Evolutionary conservation across 2,113 vertebrate species (phyloP).

Genomic region (Calypte anna): DNA sequence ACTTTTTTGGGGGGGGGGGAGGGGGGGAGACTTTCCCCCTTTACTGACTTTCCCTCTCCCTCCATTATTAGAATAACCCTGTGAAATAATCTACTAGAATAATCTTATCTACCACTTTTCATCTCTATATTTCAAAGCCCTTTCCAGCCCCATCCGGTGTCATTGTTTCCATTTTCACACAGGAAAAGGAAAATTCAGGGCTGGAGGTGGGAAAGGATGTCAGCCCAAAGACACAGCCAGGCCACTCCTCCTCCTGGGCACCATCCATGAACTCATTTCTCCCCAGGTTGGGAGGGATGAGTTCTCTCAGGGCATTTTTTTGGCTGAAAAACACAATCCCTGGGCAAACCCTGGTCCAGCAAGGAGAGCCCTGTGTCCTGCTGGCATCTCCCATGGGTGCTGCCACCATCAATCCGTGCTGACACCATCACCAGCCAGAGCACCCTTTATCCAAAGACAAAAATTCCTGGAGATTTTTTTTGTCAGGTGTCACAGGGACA

Average conservation of each 20-base stretch:
- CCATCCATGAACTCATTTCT: background rate
- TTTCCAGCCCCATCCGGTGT: background rate
- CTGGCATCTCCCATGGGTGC: background rate
- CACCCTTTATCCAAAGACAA: background rate
- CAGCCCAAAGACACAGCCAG: background rate
- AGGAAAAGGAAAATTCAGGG: background rate
- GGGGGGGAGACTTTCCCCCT: background rate
- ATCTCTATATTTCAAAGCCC: background rate
- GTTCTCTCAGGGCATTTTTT: background rate
- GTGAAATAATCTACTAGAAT: no score
- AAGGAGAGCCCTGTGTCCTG: background rate
- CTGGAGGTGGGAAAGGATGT: background rate
- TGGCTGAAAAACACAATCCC: background rate
- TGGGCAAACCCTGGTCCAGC: background rate
- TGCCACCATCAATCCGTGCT: fast-evolving
- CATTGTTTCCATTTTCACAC: conserved; percentile 15
- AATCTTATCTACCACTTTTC: background rate
- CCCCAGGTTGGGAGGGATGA: background rate
- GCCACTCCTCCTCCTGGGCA: background rate
- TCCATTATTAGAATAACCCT: background rate
- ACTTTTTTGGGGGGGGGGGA: background rate
- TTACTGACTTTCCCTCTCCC: background rate
- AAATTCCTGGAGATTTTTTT: background rate
- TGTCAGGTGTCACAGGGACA: background rate
- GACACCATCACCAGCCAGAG: background rate